These are phyloP conservation scores for Ondatra zibethicus DNA, from an alignment of 2,113 vertebrate species.

Conservation along the genomic window DNA sequence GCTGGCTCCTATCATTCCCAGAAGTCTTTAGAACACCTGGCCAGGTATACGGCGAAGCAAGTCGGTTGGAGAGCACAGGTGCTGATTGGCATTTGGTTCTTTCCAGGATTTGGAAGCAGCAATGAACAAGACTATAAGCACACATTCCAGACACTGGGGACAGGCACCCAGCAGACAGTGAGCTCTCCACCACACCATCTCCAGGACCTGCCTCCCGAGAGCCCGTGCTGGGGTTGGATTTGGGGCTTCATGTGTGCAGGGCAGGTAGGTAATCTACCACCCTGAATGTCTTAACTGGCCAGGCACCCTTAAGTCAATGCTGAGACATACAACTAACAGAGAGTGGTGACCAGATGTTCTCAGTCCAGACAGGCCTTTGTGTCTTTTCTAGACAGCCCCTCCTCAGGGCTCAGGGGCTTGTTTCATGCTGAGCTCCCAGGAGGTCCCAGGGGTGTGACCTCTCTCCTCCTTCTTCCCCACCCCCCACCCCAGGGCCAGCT, in stretches of 20 bases:
- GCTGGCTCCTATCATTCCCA: neutral
- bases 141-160: neutral
- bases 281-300: neutral
- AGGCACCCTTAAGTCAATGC: neutral
- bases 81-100: neutral
- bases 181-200: neutral
- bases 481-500: constrained; percentile 39
- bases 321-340: neutral
- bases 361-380: constrained; percentile 52
- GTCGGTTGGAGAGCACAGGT: neutral
- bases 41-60: neutral
- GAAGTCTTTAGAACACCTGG: no score
- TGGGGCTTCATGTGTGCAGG: neutral
- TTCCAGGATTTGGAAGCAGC: neutral
- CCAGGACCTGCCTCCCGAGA: no score
- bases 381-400: constrained; percentile 60
- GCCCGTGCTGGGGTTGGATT: neutral
- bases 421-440: constrained; percentile 69
- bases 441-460: constrained; percentile 75
- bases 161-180: no score
- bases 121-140: neutral
- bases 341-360: neutral
- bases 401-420: constrained; percentile 43
- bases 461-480: neutral
- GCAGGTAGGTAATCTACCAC: neutral